phyloP scores from a whole-genome alignment of 2,888 invertebrate genomes.

The Ptychoptera albimana region DNA sequence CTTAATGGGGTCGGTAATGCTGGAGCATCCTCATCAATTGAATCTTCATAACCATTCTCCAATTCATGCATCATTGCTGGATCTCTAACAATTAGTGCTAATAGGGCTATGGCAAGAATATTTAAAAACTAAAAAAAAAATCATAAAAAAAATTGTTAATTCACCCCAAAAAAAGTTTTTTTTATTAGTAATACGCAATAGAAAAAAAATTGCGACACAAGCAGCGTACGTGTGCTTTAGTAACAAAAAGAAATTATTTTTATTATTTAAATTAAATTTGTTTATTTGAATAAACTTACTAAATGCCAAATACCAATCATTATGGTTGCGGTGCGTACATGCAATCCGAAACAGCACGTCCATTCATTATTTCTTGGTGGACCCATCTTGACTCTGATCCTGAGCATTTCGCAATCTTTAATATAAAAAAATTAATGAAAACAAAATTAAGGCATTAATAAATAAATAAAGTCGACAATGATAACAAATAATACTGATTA shows the following conservation, averaged over 20 bases:
- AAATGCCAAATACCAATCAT: slow-evolving; percentile 72
- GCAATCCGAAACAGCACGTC: slow-evolving; percentile 66
- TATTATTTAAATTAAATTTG: too few relatives aligned
- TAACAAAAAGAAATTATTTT: too few relatives aligned
- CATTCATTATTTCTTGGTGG: slow-evolving; percentile 55
- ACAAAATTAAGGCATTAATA: neutral
- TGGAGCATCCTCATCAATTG: slow-evolving; percentile 33
- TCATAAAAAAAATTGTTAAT: slow-evolving; percentile 6
- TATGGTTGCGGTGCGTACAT: slow-evolving; percentile 69
- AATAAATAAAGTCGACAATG: too few relatives aligned
- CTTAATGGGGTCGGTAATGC: slow-evolving; percentile 55
- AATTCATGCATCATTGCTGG: slow-evolving; percentile 49
- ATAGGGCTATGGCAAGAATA: slow-evolving; percentile 53
- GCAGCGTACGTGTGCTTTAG: too few relatives aligned
- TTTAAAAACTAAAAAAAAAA: slow-evolving; percentile 47
- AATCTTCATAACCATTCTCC: slow-evolving; percentile 29
- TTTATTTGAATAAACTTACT: too few relatives aligned
- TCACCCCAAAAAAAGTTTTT: too few relatives aligned
- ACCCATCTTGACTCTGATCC: slow-evolving; percentile 32
- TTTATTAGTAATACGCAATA: too few relatives aligned
- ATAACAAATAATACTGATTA: too few relatives aligned
- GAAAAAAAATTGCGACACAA: too few relatives aligned
- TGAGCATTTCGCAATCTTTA: slow-evolving; percentile 22
- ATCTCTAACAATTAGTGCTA: slow-evolving; percentile 58
- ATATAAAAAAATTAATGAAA: neutral